Evolutionary conservation across 2,113 vertebrate species (phyloP).

Genomic region (Petroica traversi): DNA sequence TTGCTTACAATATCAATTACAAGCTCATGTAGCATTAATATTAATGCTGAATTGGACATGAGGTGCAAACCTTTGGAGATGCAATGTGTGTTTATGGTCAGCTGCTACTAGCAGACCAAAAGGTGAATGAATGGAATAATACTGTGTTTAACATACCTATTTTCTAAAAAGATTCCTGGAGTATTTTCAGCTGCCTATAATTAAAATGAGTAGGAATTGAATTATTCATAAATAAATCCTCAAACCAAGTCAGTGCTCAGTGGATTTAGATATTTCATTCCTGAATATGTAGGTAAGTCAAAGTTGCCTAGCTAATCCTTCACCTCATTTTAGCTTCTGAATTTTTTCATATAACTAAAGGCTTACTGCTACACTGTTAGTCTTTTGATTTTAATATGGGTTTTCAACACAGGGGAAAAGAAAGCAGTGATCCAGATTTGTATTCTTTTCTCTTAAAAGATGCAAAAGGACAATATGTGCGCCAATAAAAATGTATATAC

Average conservation of each 20-base stretch:
- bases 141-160: constrained; percentile 44
- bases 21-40: constrained; percentile 18
- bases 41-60: constrained; percentile 36
- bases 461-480: neutral
- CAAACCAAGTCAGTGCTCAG: constrained; percentile 1
- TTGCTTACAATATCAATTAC: constrained; percentile 1
- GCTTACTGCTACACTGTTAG: neutral
- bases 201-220: constrained; percentile 34
- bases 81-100: constrained; percentile 39
- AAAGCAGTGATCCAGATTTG: neutral
- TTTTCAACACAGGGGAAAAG: neutral
- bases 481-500: neutral
- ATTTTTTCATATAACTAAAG: neutral
- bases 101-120: constrained; percentile 31
- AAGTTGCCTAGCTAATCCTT: neutral
- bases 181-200: constrained; percentile 50
- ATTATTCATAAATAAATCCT: constrained; percentile 54
- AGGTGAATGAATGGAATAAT: constrained; percentile 33
- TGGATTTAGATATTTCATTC: neutral
- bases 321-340: neutral
- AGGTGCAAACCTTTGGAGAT: constrained; percentile 22
- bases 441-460: neutral
- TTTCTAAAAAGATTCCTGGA: constrained; percentile 42
- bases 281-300: neutral
- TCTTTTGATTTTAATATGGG: neutral